phyloP scores from a whole-genome alignment of 2,888 invertebrate genomes.

The Tachystola acroxantha region DNA sequence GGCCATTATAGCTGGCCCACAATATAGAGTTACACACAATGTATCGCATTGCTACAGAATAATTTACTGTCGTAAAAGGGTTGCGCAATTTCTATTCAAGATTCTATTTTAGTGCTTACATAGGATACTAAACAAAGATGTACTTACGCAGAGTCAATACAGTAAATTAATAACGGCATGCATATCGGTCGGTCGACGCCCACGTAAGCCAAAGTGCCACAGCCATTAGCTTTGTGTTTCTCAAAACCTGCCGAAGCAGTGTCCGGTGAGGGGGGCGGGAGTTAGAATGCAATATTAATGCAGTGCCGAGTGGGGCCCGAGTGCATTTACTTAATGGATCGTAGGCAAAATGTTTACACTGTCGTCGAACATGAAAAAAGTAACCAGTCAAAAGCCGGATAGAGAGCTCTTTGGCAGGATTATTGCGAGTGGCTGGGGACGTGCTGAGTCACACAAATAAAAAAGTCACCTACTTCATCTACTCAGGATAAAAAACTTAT shows the following conservation, averaged over 20 bases:
- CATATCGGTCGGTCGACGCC: not conserved
- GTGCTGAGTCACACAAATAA: conserved; percentile 53
- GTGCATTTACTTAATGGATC: conserved; percentile 75
- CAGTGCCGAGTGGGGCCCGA: conserved; percentile 66
- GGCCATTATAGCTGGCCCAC: not conserved
- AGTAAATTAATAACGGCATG: not conserved
- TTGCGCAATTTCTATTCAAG: not conserved
- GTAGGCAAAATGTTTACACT: conserved; percentile 70
- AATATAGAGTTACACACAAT: conserved; percentile 1
- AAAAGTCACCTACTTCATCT: conserved; percentile 53
- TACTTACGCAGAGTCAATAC: not conserved
- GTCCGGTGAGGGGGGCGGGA: conserved; percentile 37
- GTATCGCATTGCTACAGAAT: conserved; percentile 1
- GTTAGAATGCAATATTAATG: conserved; percentile 82
- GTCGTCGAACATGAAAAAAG: conserved; percentile 56
- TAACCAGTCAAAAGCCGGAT: conserved; percentile 42
- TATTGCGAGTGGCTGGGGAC: conserved; percentile 51
- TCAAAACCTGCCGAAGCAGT: conserved; percentile 37
- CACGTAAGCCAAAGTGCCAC: not conserved
- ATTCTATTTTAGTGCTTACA: not conserved
- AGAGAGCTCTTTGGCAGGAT: conserved; percentile 59
- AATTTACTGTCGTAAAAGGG: not conserved
- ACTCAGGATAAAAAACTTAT: conserved; percentile 61
- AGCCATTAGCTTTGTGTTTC: conserved; percentile 30
- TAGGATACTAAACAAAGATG: not conserved